phyloP scores from a whole-genome alignment of 2,113 vertebrate species.

The Phaethon lepturus region DNA sequence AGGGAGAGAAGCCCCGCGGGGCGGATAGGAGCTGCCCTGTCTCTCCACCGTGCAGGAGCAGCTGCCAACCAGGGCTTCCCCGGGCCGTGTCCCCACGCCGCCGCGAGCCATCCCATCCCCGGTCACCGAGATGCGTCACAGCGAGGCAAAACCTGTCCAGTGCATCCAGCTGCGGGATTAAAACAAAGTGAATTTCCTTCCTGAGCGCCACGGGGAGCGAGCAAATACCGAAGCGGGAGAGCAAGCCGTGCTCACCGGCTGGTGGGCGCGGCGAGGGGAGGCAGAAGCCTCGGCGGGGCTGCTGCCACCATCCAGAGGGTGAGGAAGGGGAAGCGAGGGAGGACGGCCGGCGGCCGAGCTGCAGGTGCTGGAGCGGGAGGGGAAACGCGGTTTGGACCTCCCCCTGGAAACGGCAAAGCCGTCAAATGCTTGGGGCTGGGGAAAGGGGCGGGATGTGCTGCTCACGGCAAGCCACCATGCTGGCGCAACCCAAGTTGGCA shows the following conservation, averaged over 20 bases:
- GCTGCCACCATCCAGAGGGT: fast-evolving
- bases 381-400: background rate
- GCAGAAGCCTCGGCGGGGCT: background rate
- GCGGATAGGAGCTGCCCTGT: background rate
- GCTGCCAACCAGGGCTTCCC: background rate
- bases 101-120: fast-evolving
- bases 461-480: background rate
- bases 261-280: background rate
- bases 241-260: background rate
- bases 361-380: background rate
- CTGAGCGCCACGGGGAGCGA: fast-evolving
- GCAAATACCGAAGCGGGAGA: fast-evolving
- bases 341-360: background rate
- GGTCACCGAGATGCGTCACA: background rate
- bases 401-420: background rate
- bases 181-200: background rate
- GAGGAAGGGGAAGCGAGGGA: background rate
- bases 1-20: background rate
- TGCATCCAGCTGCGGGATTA: background rate
- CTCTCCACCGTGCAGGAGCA: background rate
- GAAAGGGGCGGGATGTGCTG: background rate
- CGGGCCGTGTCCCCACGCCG: background rate
- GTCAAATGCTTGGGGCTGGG: background rate
- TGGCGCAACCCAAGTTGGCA: background rate
- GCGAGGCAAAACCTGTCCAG: background rate